Evolutionary conservation across 1,140 invertebrate genomes (phyloP), one percentile per base, ranked within the genome.

Genomic region (Semibalanus balanoides): DNA sequence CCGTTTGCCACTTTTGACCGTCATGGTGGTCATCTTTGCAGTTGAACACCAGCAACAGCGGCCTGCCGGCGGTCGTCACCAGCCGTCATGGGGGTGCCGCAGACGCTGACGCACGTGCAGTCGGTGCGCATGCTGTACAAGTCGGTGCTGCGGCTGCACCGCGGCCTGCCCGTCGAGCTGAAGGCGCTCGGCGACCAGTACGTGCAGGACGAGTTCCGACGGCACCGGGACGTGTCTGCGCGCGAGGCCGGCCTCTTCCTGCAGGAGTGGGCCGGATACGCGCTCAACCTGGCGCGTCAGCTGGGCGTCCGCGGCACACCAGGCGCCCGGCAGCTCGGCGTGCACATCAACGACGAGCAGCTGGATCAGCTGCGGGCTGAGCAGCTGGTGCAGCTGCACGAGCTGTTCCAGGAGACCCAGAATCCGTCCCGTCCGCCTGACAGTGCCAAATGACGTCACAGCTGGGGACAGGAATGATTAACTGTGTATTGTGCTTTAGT

Each of bases 201-300:
- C 84, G 91, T 91, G 0, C 89, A 89, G 80, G 93, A 94, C 80
- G 95, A 97, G 84, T 97, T 97, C 83, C 89, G 88, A 80, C 84
- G 91, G 74, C 94, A 97, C 82, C 93, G 95, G 82, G 88, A 86
- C n/a, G 93, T 91, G 78, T 88, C 87, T 76, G 83, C 85, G 22
- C 83, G 86, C 74, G 90, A 94, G 83, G 87, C 92, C 22, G 82
- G 86, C 31, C 85, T 91, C 77, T 97, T 97, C 82, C 88, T 96
- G 83, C 88, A 87, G 35, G 94, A 95, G 86, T 97, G 95, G 95
- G 90, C 91, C 70, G 94, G 90, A 78, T 94, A 94, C 85, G 90
- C 90, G 64, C 83, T 91, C 43, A 87, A 84, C 74, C 83, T 94
- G 70, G 86, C 89, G 0, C 86, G 91, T 80, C 92, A 94, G 83